Percentiles rank a stretch among this genome's conserved stretches.
phyloP scores from a whole-genome alignment of 2,113 vertebrate species.

The rabbit (Oryctolagus cuniculus) region DNA sequence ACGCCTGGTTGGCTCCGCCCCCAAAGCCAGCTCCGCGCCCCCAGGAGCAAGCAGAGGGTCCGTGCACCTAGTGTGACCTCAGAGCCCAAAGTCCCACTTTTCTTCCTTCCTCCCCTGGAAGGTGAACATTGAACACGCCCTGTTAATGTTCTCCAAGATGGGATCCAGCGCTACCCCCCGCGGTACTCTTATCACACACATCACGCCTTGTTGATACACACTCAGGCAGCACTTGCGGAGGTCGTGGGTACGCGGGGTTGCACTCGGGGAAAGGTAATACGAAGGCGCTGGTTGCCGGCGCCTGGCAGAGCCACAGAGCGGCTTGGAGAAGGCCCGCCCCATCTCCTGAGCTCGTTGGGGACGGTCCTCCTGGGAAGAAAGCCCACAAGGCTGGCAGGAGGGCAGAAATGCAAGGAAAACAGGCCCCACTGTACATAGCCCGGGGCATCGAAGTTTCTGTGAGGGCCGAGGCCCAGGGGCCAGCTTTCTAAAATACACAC shows the following conservation, averaged over 20 bases:
- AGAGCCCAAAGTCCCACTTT: not conserved
- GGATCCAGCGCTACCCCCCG: conserved; percentile 48
- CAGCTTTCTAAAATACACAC: conserved; percentile 55
- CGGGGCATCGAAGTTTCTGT: not conserved
- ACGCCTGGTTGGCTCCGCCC: not conserved
- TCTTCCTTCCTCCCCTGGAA: conserved; percentile 38
- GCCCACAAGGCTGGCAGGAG: not conserved
- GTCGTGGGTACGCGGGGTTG: not conserved
- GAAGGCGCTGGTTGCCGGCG: not conserved
- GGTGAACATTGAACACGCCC: not conserved
- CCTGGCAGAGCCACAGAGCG: not conserved
- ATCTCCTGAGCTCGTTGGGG: not conserved
- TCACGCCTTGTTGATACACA: conserved; percentile 31
- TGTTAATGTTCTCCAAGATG: conserved; percentile 54
- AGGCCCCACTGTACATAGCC: not conserved
- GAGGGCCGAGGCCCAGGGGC: not conserved
- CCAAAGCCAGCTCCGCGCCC: not conserved
- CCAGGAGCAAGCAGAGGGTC: not conserved
- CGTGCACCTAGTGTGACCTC: not conserved
- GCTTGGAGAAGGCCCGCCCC: not conserved
- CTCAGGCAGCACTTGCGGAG: not conserved
- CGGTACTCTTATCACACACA: conserved; percentile 38
- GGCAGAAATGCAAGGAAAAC: not conserved
- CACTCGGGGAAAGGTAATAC: not conserved
- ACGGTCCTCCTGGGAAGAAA: not conserved